These are phyloP conservation scores for Stigmatopora nigra DNA, from an alignment of 2,113 vertebrate species.

Conservation along the genomic window DNA sequence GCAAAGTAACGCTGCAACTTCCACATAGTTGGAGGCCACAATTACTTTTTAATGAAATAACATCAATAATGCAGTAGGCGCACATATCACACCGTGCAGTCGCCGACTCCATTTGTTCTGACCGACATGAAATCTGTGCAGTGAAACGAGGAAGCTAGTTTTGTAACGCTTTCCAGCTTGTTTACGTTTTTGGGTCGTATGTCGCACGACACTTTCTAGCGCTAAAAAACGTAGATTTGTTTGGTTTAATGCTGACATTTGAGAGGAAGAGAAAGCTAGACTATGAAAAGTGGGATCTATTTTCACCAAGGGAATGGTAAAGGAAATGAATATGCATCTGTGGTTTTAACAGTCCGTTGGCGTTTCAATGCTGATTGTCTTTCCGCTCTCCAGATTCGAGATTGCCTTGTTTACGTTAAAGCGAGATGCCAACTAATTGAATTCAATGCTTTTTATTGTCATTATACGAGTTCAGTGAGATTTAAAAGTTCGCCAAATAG, in stretches of 20 bases:
- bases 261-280: background rate
- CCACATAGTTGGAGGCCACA: slow-evolving; percentile 34
- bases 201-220: background rate
- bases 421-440: background rate
- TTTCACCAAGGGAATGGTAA: slow-evolving; percentile 3
- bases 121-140: slow-evolving; percentile 45
- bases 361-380: slow-evolving; percentile 4
- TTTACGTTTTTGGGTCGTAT: slow-evolving; percentile 13
- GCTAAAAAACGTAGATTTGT: background rate
- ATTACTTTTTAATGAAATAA: slow-evolving; percentile 52
- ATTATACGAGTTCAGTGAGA: too few relatives aligned
- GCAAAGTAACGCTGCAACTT: slow-evolving; percentile 55
- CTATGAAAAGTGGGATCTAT: slow-evolving; percentile 7
- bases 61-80: slow-evolving; percentile 31
- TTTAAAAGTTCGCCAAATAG: too few relatives aligned
- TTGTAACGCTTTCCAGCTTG: background rate
- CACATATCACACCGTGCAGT: slow-evolving; percentile 43
- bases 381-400: background rate
- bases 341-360: slow-evolving; percentile 5
- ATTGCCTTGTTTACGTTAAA: background rate
- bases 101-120: slow-evolving; percentile 48
- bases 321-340: slow-evolving; percentile 12
- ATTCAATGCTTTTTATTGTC: too few relatives aligned
- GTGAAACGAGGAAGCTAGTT: slow-evolving; percentile 29
- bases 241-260: slow-evolving; percentile 3